Evolutionary conservation across 1,140 invertebrate species (phyloP), one percentile per base, ranked within the genome.

Genomic region (Bombus breviceps): DNA sequence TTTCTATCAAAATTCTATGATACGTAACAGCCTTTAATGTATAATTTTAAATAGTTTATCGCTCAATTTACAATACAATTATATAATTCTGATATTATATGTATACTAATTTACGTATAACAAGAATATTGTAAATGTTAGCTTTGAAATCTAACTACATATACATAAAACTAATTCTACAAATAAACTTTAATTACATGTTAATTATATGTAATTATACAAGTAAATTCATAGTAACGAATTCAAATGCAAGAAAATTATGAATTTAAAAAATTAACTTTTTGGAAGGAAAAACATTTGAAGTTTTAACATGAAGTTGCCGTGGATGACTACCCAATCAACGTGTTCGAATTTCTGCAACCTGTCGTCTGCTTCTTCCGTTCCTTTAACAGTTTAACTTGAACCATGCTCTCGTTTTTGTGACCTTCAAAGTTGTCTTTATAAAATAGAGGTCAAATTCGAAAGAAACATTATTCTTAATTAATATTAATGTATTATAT

Each of bases 391-490:
- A 18, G 47, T 53, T 53, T 53, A 82, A 86, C 37, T 41, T 68
- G 47, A 74, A 57, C 62, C 57, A 64, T 80, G 75, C 37, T 81
- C 87, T 66, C 47, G 41, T 75, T 90, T 83, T 90, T 57, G 69
- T 92, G 91, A 93, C 93, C 93, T 93, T 92, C 90, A 87, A 78
- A 88, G 47, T 84, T 85, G 86, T 81, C 86, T 82, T 77, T 76
- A 68, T 72, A 73, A 64, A 85, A 53, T 92, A 93, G 91, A 93
- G 93, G 93, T 93, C 93, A 93, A 89, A 90, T 91, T 88, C 86
- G 15, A 80, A 84, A 32, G 32, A 78, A 69, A 74, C 15, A 47
- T 77, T 73, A 79, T 80, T 74, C 72, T 78, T 74, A 82, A 83
- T 87, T 71, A 81, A 78, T 71, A 69, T 68, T 34, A 85, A 25